Base-by-base conservation (phyloP, 2,888 invertebrate species). In the Pilophorus perplexus region DNA sequence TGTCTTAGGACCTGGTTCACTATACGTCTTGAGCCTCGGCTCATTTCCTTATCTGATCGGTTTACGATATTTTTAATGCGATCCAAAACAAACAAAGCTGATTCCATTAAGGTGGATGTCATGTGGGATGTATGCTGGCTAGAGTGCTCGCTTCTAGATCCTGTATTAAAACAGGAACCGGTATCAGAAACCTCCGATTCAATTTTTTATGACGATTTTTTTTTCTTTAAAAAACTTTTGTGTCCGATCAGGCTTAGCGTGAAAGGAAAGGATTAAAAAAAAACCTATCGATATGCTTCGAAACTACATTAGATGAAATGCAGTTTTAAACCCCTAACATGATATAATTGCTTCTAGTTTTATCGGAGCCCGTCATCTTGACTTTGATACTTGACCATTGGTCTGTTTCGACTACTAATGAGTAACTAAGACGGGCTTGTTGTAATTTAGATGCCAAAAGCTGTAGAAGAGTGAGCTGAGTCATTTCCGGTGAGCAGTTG, bases 71-170 rank as follows among this genome's bases (percentile, higher is more conserved):
- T 40, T 59, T 59, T 59, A 59, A 59, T 59, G 59, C 59, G 59
- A 59, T 59, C 59, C 59, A 59, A 59, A 59, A 59, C 59, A 59
- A 59, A 59, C 59, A 59, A 59, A 59, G 59, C 59, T 59, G 42
- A 42, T 59, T 59, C 59, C 59, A 59, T 59, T 59, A 59, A 59
- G 59, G 44, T 23, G 40, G 59, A 59, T 59, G 59, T 42, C 44
- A 25, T 33, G 42, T 59, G 44, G 59, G 25, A 40, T 25, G 42
- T 14, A 20, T 38, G 44, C 40, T 44, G 27, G 44, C 38, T 8
- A 33, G 44, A 59, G 59, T 59, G 59, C 38, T 18, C 37, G 38
- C 52, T 14, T 52, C 16, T 10, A 22, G 33, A 25, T 40, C 59
- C 59, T 14, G 59, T 59, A 59, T 59, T 59, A 42, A 59, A 59